phyloP scores from a whole-genome alignment of 2,888 invertebrate genomes.

The Fissipunctia ypsillon region DNA sequence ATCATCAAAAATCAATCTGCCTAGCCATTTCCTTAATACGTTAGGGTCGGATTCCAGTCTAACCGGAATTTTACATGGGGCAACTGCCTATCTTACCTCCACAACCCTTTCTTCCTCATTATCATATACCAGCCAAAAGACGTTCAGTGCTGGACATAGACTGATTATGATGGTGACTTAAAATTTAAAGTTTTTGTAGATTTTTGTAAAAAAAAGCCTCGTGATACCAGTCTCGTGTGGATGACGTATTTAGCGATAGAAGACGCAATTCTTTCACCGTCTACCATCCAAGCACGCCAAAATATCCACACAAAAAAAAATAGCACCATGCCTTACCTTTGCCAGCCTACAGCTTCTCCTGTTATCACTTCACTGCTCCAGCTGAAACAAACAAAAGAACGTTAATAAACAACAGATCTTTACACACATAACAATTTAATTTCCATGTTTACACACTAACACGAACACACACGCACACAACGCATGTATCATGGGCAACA shows the following conservation, averaged over 20 bases:
- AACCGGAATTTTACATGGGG: no score
- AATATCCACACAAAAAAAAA: not conserved
- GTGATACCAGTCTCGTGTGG: no score
- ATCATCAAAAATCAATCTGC: no score
- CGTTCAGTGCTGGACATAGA: no score
- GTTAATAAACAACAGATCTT: slow-evolving; percentile 15
- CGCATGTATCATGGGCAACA: slow-evolving; percentile 70
- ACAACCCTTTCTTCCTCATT: not conserved
- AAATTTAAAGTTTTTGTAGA: no score
- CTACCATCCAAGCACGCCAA: not conserved
- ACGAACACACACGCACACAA: slow-evolving; percentile 38
- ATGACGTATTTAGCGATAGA: no score
- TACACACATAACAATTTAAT: slow-evolving; percentile 61
- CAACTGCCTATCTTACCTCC: no score
- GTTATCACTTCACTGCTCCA: not conserved
- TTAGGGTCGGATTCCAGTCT: no score
- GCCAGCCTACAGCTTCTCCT: not conserved
- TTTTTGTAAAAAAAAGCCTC: no score
- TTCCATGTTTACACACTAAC: slow-evolving; percentile 45
- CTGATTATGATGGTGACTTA: no score
- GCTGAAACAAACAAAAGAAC: slow-evolving; percentile 19
- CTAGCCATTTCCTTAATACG: no score
- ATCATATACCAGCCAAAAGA: not conserved
- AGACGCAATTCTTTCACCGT: not conserved
- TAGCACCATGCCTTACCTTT: no score